A percentile compares a stretch with the other conserved stretches of the same genome.
These are phyloP conservation scores for Mobula birostris DNA, from an alignment of 2,113 vertebrate species.

Conservation along the genomic window DNA sequence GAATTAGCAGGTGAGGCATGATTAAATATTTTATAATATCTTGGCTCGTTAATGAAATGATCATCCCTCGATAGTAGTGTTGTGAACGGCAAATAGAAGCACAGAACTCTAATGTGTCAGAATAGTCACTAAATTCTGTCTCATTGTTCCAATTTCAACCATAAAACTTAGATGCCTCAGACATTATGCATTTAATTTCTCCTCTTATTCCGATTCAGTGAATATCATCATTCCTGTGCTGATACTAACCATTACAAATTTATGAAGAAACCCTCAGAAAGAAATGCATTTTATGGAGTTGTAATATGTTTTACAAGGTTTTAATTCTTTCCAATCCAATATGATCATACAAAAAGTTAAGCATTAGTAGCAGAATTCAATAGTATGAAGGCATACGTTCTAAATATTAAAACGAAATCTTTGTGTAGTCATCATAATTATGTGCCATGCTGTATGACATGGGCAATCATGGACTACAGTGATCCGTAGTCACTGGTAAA, in stretches of 20 bases:
- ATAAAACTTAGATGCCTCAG: background rate
- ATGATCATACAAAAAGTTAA: background rate
- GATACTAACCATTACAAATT: background rate
- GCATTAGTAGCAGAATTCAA: background rate
- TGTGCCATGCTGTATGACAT: no score
- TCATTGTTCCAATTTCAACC: background rate
- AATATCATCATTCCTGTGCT: background rate
- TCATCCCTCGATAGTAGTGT: background rate
- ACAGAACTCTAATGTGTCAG: background rate
- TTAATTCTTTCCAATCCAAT: background rate
- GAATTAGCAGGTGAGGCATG: background rate
- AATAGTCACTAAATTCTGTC: background rate
- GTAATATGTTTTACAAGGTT: conserved; percentile 21
- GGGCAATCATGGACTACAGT: no score
- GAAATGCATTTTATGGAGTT: background rate
- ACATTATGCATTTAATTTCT: background rate
- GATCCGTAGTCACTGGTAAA: no score
- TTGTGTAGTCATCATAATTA: no score
- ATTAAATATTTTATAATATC: background rate
- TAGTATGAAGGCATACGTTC: no score
- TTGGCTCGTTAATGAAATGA: background rate
- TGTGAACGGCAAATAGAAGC: conserved; percentile 8
- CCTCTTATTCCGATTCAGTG: background rate
- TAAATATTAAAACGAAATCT: no score
- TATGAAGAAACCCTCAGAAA: background rate